Conservation (phyloP, 2,113 vertebrate genomes). For the Apeltes quadracus region DNA sequence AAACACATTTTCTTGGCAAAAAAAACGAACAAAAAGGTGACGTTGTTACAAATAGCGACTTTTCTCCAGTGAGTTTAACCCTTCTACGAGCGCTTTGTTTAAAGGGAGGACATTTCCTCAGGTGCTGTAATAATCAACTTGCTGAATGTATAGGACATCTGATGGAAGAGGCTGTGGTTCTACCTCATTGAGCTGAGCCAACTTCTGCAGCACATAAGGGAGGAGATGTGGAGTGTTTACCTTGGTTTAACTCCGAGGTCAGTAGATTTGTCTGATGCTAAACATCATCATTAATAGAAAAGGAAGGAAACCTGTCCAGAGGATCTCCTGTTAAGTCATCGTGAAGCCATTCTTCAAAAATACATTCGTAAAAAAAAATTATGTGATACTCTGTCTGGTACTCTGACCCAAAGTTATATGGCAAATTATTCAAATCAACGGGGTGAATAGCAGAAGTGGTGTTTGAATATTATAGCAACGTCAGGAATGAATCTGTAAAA, state of each 20-base stretch:
- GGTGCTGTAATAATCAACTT: constrained; percentile 37
- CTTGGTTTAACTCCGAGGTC: constrained; percentile 57
- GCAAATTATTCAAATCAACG: neutral
- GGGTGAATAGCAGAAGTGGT: neutral
- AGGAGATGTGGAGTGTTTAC: constrained; percentile 55
- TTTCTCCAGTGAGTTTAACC: constrained; percentile 16
- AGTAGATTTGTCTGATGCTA: constrained; percentile 44
- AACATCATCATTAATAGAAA: constrained; percentile 50
- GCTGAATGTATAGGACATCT: constrained; percentile 30
- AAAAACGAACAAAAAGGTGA: constrained; percentile 13
- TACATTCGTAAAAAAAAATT: constrained; percentile 23
- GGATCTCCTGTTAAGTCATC: constrained; percentile 27
- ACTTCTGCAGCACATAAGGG: constrained; percentile 42
- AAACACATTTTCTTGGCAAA: neutral
- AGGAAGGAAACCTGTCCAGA: constrained; percentile 42
- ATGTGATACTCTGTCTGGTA: constrained; percentile 14
- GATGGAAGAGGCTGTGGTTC: constrained; percentile 49
- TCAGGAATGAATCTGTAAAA: neutral
- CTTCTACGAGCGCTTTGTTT: constrained; percentile 12
- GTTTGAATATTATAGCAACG: neutral
- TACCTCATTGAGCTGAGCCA: constrained; percentile 25
- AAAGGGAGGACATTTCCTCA: constrained; percentile 32
- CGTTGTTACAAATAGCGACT: constrained; percentile 14
- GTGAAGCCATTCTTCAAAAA: constrained; percentile 16
- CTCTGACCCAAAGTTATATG: constrained; percentile 4